phyloP scores from a whole-genome alignment of 2,113 vertebrate genomes.

The Microtus richardsoni region DNA sequence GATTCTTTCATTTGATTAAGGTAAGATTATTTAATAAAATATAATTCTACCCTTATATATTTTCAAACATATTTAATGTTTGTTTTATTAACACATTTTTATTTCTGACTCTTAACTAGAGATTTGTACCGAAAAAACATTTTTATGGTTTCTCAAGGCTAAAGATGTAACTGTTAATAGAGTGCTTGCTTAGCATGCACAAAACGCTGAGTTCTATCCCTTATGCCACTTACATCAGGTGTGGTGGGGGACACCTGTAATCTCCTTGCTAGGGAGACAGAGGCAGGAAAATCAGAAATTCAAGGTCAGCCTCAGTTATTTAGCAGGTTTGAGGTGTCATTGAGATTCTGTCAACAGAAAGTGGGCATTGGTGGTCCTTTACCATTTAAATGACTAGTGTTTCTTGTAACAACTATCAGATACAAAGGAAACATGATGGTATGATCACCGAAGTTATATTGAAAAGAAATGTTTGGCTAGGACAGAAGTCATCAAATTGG shows the following conservation, averaged over 20 bases:
- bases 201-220: neutral
- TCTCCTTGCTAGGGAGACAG: neutral
- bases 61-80: neutral
- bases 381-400: neutral
- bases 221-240: neutral
- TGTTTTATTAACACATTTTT: neutral
- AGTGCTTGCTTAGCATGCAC: neutral
- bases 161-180: no score
- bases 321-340: neutral
- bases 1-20: constrained; percentile 80
- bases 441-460: neutral
- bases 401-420: neutral
- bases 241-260: neutral
- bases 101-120: constrained; percentile 28
- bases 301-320: neutral
- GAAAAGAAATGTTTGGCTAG: constrained; percentile 10
- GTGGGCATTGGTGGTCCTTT: neutral
- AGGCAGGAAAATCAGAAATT: neutral
- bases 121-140: neutral
- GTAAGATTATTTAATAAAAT: constrained; percentile 76
- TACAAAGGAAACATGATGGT: neutral
- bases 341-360: neutral
- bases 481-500: neutral
- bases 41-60: neutral
- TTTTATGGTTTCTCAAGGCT: neutral